These are phyloP conservation scores for Xylophagus ater DNA, from an alignment of 2,888 invertebrate species.

Conservation along the genomic window DNA sequence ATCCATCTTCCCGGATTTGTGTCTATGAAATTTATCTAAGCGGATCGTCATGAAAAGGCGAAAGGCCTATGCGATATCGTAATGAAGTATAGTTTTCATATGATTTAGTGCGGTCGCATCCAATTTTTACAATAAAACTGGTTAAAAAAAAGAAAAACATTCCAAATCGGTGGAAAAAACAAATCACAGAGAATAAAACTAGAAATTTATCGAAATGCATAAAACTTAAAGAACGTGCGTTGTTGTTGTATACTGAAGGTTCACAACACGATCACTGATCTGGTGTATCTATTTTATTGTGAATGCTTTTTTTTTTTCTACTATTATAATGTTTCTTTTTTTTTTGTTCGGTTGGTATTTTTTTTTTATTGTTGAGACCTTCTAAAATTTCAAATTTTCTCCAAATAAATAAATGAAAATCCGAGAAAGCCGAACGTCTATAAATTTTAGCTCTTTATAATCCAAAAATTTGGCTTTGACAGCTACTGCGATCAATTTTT, in stretches of 20 bases:
- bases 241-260: background rate
- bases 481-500: conserved; percentile 16
- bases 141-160: no score
- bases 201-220: no score
- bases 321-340: conserved; percentile 6
- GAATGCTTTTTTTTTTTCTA: background rate
- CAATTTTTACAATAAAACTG: no score
- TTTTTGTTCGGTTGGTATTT: conserved; percentile 1
- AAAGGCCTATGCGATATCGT: background rate
- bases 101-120: no score
- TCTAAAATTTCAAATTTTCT: conserved; percentile 1
- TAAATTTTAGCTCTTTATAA: conserved; percentile 20
- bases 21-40: conserved; percentile 14
- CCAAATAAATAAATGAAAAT: conserved; percentile 12
- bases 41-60: conserved; percentile 8
- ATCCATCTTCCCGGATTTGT: conserved; percentile 11
- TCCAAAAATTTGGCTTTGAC: conserved; percentile 19
- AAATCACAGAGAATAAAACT: no score
- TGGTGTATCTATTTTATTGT: background rate
- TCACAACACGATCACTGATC: background rate
- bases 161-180: no score
- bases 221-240: no score
- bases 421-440: conserved; percentile 17
- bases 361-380: conserved; percentile 4
- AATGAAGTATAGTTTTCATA: background rate